Base-by-base conservation (phyloP, 2,888 invertebrate genomes). In the Resseliella maxima region DNA sequence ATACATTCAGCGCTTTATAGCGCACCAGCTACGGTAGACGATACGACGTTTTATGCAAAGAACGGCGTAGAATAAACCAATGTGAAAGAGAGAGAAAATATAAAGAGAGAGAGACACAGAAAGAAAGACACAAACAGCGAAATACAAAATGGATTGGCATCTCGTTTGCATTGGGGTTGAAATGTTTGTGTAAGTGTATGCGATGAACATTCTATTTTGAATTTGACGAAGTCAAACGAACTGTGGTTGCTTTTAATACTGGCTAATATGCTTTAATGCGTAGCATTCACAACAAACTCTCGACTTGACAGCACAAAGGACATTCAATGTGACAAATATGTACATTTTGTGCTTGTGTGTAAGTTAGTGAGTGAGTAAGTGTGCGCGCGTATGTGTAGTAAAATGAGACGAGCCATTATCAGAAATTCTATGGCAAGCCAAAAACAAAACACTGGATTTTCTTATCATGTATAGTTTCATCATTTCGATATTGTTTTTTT, bases 401-500 rank as follows among this genome's bases (percentile, higher is more conserved):
- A 18, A 18, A 50, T 50, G 46, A 59, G 1, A 59, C 24, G 5
- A 59, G n/a, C 59, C 72, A 72, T 1, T 31, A 3, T 10, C 72
- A 72, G 72, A 27, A 31, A 50, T 50, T 41, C 41, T 24, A 59
- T 24, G 59, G n/a, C 72, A 72, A 72, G 31, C 72, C 72, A 72
- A 72, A 72, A 72, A 31, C 72, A 1, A 72, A 72, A 72, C 72
- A 72, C 12, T 1, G 72, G 31, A 72, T 72, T 72, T 72, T 72
- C 72, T 31, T 72, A 72, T 31, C 72, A 72, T 72, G 18, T n/a
- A 72, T 3, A 15, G 15, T 35, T 31, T 72, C 72, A 72, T 31
- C 72, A 72, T 72, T 72, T 72, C 72, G 35, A 72, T 72, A 72
- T 72, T 35, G 31, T 72, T 72, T 72, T 72, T 31, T 59, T 24